phyloP scores from a whole-genome alignment of 2,113 vertebrate species.

The Arenaria interpres region DNA sequence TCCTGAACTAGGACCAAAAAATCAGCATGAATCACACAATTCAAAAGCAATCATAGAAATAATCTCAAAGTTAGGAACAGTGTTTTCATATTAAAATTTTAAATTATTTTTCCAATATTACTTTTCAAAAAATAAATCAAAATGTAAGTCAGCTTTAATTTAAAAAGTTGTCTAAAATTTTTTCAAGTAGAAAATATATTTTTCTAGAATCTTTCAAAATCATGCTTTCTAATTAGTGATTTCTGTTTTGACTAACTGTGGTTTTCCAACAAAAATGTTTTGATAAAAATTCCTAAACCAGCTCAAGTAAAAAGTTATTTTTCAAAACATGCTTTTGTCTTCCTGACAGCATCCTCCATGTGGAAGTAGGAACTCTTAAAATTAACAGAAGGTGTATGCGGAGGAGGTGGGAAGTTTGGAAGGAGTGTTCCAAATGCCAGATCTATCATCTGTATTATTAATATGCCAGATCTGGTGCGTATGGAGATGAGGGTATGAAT shows the following conservation, averaged over 20 bases:
- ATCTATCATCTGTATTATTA: slow-evolving; percentile 14
- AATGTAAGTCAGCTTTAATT: background rate
- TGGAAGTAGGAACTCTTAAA: background rate
- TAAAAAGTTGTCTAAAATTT: background rate
- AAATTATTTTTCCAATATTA: background rate
- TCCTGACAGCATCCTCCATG: slow-evolving; percentile 11
- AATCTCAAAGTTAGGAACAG: background rate
- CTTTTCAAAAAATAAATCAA: background rate
- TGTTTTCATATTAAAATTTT: background rate
- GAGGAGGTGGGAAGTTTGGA: slow-evolving; percentile 30
- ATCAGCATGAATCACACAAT: background rate
- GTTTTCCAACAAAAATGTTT: background rate
- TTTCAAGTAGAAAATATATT: background rate
- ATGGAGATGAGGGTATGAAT: background rate
- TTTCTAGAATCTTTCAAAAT: background rate
- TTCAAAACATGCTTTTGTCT: slow-evolving; percentile 19
- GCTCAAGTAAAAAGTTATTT: background rate
- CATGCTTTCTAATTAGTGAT: background rate
- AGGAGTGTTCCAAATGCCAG: slow-evolving; percentile 8
- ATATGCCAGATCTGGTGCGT: background rate
- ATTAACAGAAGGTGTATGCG: background rate
- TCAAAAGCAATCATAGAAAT: background rate
- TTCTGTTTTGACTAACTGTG: background rate
- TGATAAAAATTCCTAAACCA: background rate
- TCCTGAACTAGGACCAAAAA: background rate